Percentiles rank a stretch among this genome's conserved stretches.
Evolutionary conservation across 2,888 invertebrate species (phyloP).

Genomic region (Lasioglossum oenotherae): DNA sequence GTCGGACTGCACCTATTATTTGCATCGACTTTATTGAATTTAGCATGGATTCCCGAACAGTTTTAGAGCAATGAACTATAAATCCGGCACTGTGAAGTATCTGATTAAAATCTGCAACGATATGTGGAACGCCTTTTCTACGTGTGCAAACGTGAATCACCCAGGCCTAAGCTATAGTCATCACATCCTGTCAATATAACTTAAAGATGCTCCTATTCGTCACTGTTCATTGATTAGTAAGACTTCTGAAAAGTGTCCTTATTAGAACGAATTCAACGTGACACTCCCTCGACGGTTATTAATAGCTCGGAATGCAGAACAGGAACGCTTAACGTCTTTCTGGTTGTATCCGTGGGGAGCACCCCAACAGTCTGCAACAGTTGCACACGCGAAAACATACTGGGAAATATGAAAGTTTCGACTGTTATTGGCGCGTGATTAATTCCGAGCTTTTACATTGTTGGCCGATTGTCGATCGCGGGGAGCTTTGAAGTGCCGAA

Average conservation of each 20-base stretch:
- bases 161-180: background rate
- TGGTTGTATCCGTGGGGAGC: background rate
- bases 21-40: background rate
- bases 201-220: background rate
- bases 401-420: background rate
- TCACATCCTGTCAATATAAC: background rate
- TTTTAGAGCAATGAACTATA: background rate
- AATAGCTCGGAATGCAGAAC: background rate
- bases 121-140: background rate
- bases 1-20: background rate
- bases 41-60: background rate
- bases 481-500: constrained; percentile 1
- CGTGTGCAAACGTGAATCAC: background rate
- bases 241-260: background rate
- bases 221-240: background rate
- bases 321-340: background rate
- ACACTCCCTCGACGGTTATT: background rate
- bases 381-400: background rate
- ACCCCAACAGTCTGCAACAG: background rate
- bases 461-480: background rate
- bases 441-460: background rate
- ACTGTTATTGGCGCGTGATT: constrained; percentile 4
- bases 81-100: background rate
- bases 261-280: background rate
- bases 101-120: background rate